Percentiles rank a stretch among this genome's conserved stretches.
phyloP scores from a whole-genome alignment of 2,113 vertebrate genomes.

The Plestiodon gilberti region DNA sequence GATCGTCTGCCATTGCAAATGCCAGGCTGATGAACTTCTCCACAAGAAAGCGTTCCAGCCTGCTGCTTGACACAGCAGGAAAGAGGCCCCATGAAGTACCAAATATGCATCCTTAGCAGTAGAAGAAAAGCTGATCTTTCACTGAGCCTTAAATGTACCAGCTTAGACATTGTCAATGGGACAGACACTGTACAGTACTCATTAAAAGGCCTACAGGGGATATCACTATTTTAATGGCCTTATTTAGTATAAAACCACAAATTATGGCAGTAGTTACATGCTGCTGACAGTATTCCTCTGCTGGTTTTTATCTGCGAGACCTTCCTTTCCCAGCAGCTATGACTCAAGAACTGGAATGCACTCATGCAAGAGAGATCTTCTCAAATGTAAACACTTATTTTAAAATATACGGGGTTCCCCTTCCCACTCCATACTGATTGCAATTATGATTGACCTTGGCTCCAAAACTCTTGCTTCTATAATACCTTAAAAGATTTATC shows the following conservation, averaged over 20 bases:
- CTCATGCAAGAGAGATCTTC: neutral
- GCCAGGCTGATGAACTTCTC: neutral
- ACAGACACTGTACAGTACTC: neutral
- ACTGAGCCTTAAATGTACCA: neutral
- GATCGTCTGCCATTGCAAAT: neutral
- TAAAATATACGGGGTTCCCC: neutral
- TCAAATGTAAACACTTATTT: neutral
- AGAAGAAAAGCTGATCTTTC: neutral
- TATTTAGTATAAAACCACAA: neutral
- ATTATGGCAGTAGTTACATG: neutral
- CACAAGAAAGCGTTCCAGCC: neutral
- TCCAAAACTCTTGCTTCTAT: neutral
- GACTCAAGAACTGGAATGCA: neutral
- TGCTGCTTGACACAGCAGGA: neutral
- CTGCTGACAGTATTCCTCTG: neutral
- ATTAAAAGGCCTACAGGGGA: neutral
- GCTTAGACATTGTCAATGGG: neutral
- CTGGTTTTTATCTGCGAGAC: neutral
- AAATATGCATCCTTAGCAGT: no score
- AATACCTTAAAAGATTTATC: neutral
- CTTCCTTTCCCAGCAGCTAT: neutral
- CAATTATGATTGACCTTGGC: accelerated
- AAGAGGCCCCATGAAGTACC: no score
- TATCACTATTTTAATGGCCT: neutral
- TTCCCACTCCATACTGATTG: neutral